Evolutionary conservation across 1,140 invertebrate species (phyloP).

Genomic region (Trialeurodes vaporariorum): DNA sequence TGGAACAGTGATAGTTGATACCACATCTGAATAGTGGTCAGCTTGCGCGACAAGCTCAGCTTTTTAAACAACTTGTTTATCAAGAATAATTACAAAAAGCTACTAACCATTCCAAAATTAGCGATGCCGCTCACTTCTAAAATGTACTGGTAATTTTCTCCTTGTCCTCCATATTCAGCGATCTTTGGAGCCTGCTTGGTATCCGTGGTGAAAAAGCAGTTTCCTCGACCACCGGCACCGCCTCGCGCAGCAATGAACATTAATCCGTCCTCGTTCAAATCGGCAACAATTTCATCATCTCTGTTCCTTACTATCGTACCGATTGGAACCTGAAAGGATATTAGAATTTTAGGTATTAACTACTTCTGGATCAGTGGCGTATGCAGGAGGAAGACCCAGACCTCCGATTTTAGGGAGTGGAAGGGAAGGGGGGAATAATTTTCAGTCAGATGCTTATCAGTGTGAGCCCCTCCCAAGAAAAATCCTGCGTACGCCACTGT

Average conservation of each 20-base stretch:
- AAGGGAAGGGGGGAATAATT: too few relatives aligned
- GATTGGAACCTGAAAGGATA: constrained; percentile 54
- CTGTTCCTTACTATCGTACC: constrained; percentile 71
- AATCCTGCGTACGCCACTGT: too few relatives aligned
- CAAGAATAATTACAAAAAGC: constrained; percentile 1
- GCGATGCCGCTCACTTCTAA: constrained; percentile 89
- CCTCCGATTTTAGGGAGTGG: too few relatives aligned
- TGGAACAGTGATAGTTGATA: too few relatives aligned
- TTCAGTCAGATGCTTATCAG: too few relatives aligned
- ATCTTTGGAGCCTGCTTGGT: constrained; percentile 69
- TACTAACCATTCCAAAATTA: constrained; percentile 70
- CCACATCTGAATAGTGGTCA: too few relatives aligned
- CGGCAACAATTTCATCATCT: constrained; percentile 50
- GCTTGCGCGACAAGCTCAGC: too few relatives aligned
- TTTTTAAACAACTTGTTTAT: neutral
- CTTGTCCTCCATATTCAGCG: constrained; percentile 76
- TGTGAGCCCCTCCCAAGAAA: too few relatives aligned
- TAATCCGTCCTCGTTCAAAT: constrained; percentile 52
- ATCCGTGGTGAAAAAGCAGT: constrained; percentile 78
- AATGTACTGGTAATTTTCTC: constrained; percentile 58
- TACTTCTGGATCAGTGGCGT: neutral
- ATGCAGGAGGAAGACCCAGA: too few relatives aligned
- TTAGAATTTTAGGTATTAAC: neutral
- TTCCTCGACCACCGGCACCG: constrained; percentile 90
- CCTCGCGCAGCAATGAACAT: constrained; percentile 90